Evolutionary conservation across 2,888 invertebrate species (phyloP).

Genomic region (Aproaerema taeniolella): DNA sequence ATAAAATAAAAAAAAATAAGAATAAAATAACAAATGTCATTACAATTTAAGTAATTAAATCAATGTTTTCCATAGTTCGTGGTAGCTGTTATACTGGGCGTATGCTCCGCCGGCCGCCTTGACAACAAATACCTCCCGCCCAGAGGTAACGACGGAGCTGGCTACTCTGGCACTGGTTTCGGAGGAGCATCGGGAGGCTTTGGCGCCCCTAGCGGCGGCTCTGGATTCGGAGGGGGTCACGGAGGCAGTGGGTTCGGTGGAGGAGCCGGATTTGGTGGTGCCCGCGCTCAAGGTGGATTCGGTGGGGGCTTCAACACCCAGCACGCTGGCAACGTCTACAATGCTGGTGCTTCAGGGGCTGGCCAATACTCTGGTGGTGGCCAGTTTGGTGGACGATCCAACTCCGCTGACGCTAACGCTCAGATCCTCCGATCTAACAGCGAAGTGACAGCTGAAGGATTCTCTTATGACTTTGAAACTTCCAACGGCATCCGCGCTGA

Average conservation of each 20-base stretch:
- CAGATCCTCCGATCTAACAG: constrained; percentile 61
- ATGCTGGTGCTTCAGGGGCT: constrained; percentile 28
- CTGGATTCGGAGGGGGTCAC: constrained; percentile 21
- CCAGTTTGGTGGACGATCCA: constrained; percentile 16
- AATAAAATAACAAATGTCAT: too few species aligned
- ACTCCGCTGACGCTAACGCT: constrained; percentile 54
- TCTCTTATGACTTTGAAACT: constrained; percentile 67
- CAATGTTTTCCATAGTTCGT: constrained; percentile 51
- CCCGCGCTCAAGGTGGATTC: constrained; percentile 13
- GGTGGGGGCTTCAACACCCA: constrained; percentile 24
- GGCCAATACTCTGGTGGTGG: constrained; percentile 26
- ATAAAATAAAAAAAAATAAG: neutral
- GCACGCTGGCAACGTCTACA: constrained; percentile 35
- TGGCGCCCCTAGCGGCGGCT: constrained; percentile 25
- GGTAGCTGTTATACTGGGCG: constrained; percentile 61
- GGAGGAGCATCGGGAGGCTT: constrained; percentile 20
- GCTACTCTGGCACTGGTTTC: constrained; percentile 34
- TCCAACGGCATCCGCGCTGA: constrained; percentile 71
- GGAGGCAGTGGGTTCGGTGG: constrained; percentile 20
- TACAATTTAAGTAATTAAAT: too few species aligned
- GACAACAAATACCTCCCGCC: constrained; percentile 72
- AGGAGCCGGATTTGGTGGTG: constrained; percentile 18
- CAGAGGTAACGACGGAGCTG: constrained; percentile 60
- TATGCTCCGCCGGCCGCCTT: constrained; percentile 64
- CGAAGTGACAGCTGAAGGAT: constrained; percentile 65